phyloP scores from a whole-genome alignment of 2,888 invertebrate genomes.

The Calameuta filiformis region DNA sequence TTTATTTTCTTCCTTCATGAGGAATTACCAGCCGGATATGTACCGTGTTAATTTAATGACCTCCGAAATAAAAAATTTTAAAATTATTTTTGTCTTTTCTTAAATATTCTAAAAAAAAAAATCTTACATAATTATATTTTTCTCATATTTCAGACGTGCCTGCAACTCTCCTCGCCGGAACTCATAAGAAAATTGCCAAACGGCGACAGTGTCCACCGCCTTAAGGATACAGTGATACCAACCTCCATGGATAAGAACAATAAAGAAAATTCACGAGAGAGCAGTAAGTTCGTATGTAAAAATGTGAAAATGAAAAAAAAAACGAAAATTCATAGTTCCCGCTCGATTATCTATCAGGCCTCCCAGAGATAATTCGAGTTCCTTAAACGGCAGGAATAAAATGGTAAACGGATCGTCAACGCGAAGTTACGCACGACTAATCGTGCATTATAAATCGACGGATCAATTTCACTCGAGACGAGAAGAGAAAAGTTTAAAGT shows the following conservation, averaged over 20 bases:
- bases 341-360: too few relatives aligned
- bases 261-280: constrained; percentile 38
- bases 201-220: constrained; percentile 53
- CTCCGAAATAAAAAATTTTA: background rate
- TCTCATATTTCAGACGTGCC: constrained; percentile 52
- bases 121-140: background rate
- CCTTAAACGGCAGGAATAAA: constrained; percentile 1
- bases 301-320: background rate
- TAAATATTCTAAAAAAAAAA: constrained; percentile 1
- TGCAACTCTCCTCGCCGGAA: constrained; percentile 63
- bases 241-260: constrained; percentile 48
- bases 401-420: constrained; percentile 3
- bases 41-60: background rate
- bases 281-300: constrained; percentile 23
- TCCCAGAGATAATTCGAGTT: background rate
- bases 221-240: constrained; percentile 50
- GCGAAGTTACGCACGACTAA: constrained; percentile 19
- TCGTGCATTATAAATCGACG: constrained; percentile 8
- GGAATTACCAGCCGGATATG: background rate
- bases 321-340: background rate
- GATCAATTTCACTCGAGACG: background rate
- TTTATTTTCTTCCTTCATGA: too few relatives aligned
- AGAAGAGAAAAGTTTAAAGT: background rate
- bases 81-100: background rate
- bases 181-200: constrained; percentile 62